Base-by-base conservation (phyloP, 1,140 invertebrate species). In the Carposina sasakii region DNA sequence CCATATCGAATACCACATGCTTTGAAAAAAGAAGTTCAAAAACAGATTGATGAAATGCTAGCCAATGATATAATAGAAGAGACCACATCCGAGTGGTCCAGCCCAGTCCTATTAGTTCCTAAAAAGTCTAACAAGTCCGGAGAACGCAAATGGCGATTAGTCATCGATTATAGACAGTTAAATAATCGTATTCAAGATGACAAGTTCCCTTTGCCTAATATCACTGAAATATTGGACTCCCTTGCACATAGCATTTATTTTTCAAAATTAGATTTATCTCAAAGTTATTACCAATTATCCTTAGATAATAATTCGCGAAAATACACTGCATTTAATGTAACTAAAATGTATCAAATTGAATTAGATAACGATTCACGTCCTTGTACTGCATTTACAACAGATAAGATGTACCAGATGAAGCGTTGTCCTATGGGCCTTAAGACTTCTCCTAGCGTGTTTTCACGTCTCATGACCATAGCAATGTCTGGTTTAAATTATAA, bases 51-150 rank as follows among this genome's bases (percentile, higher is more conserved):
- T 1, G 28, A 46, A 23, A 34, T 67, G 53, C 28, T 63, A 36
- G 16, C 42, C 12, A 50, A 67, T 15, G 55, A 47, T 9, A 57
- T 67, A n/a, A 69, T 69, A 28, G 51, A 62, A 44, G 41, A 53
- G 46, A 46, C 57, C n/a, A 33, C 4, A 5, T 59, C 52, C 16
- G 45, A 22, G 33, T 47, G 31, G 45, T 36, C 31, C 6, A 47
- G 45, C 19, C 45, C 45, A 8, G 8, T 47, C 5, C 16, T 47
- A 13, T 19, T 47, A 37, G 45, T 47, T 19, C 45, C 45, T 6
- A 47, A 47, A 37, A 47, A 47, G 19, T 15, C 6, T 24, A 22
- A 37, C 24, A 13, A 5, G 3, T n/a, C n/a, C 2, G 33, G 33
- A n/a, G 22, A 46, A 34, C 22, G 9, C 4, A 36, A 37, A 28